phyloP scores from a whole-genome alignment of 1,140 invertebrate genomes.

The Lethrus apterus region DNA sequence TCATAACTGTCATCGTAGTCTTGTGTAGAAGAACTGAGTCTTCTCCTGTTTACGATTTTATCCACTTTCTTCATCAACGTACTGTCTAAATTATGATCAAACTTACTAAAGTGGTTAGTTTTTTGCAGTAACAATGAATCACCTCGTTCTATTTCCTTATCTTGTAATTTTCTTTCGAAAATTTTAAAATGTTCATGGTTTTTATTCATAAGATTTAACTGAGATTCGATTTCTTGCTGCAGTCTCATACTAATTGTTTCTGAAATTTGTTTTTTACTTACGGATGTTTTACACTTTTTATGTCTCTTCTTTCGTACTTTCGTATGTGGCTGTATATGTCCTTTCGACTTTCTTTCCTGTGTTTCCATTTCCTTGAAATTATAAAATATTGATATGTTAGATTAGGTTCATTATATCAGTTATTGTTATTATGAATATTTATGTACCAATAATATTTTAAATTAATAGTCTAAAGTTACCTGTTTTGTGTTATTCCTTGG shows the following conservation, averaged over 20 bases:
- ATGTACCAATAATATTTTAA: no score
- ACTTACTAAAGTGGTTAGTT: background rate
- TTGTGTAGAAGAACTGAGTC: no score
- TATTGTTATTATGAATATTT: no score
- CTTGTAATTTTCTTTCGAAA: background rate
- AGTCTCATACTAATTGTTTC: background rate
- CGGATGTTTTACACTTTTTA: background rate
- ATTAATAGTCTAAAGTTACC: no score
- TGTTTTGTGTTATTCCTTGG: no score
- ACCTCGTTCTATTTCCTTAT: background rate
- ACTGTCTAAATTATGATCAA: background rate
- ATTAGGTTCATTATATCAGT: background rate
- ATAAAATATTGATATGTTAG: background rate
- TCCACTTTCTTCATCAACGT: background rate
- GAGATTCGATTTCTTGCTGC: background rate
- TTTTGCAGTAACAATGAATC: background rate
- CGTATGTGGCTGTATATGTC: background rate
- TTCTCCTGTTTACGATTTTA: background rate
- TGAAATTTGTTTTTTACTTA: background rate
- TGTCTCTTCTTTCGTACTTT: background rate
- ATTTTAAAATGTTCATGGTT: constrained; percentile 4
- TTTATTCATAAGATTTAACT: background rate
- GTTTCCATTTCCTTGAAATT: no score
- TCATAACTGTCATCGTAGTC: background rate
- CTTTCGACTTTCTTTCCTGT: no score